Evolutionary conservation across 2,113 vertebrate genomes (phyloP).

Genomic region (Xenopus laevis): DNA sequence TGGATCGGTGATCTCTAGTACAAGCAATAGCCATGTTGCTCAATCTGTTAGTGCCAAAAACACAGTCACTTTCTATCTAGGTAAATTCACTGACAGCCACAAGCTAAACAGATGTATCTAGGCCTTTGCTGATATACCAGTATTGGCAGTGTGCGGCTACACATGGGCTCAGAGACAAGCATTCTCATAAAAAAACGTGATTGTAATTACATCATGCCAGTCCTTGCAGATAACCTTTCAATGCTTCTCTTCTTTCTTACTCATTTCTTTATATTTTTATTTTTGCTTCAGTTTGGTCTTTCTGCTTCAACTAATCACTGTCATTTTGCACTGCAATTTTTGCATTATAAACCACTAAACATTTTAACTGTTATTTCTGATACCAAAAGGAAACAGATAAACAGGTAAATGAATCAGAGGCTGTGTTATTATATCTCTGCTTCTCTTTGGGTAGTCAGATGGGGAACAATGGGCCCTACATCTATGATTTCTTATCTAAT

Average conservation of each 20-base stretch:
- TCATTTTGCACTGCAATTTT: no score
- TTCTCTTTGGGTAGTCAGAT: no score
- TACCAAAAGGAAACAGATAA: no score
- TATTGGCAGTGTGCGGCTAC: constrained; percentile 10
- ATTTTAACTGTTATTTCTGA: no score
- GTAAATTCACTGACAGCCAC: constrained; percentile 1
- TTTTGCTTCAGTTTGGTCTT: no score
- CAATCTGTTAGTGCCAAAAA: not conserved
- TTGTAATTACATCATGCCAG: not conserved
- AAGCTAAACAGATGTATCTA: constrained; percentile 29
- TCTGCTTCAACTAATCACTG: no score
- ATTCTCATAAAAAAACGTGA: constrained; percentile 1
- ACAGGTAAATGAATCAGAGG: no score
- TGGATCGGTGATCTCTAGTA: not conserved
- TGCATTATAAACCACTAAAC: no score
- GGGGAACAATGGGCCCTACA: no score
- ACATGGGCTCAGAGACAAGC: not conserved
- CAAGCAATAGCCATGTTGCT: not conserved
- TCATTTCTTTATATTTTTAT: not conserved
- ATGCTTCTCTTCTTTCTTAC: not conserved
- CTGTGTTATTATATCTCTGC: no score
- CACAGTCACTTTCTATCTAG: no score
- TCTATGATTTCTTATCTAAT: no score
- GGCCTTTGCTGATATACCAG: constrained; percentile 25
- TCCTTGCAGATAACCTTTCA: not conserved